Percentiles rank a stretch among this genome's conserved stretches.
Conservation (phyloP, 2,888 invertebrate species). For the Leptodirus hochenwartii region DNA sequence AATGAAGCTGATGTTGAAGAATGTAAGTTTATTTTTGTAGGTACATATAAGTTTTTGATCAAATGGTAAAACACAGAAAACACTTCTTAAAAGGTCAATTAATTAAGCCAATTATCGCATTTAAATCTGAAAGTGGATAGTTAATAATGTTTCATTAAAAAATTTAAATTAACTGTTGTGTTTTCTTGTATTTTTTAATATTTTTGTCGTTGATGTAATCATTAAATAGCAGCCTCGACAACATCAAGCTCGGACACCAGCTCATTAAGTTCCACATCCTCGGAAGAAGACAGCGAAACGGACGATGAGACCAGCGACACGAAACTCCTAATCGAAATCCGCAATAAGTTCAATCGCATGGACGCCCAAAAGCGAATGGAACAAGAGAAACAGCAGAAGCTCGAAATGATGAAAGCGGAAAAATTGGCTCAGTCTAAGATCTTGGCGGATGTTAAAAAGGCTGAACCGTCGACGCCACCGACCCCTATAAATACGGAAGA, state of each 20-base stretch:
- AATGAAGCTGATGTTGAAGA: slow-evolving; percentile 15
- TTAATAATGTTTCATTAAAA: no score
- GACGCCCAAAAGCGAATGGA: slow-evolving; percentile 22
- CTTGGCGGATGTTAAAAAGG: slow-evolving; percentile 16
- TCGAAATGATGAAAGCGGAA: not conserved
- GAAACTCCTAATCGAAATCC: slow-evolving; percentile 22
- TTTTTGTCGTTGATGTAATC: no score
- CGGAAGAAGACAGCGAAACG: slow-evolving; percentile 31
- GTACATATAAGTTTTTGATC: no score
- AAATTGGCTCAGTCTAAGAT: slow-evolving; percentile 7
- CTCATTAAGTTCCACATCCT: slow-evolving; percentile 27
- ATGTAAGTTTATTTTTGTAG: slow-evolving; percentile 16
- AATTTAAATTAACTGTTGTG: no score
- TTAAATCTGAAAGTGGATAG: no score
- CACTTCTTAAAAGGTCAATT: no score
- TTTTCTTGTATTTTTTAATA: no score
- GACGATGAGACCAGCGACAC: slow-evolving; percentile 27
- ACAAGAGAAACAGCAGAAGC: slow-evolving; percentile 7
- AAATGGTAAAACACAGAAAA: no score
- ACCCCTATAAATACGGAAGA: no score
- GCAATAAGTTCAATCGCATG: slow-evolving; percentile 22
- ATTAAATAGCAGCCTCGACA: no score
- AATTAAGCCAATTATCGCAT: no score
- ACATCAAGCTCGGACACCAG: slow-evolving; percentile 25
- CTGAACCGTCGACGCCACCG: slow-evolving; percentile 3